phyloP scores from a whole-genome alignment of 2,113 vertebrate species.

The Butastur rufipennis region DNA sequence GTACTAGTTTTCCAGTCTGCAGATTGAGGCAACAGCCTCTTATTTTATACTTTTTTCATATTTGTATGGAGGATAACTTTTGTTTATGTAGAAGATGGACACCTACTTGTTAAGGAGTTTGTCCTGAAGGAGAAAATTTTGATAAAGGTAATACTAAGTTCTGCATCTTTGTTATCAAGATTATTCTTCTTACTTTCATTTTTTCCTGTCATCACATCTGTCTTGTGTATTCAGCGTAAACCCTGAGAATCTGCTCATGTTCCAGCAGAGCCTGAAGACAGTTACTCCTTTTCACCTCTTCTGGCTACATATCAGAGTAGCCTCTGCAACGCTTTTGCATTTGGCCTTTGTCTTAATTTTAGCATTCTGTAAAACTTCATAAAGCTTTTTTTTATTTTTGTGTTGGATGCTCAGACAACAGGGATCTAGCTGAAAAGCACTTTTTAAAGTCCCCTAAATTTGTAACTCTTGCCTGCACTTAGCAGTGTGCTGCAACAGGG shows the following conservation, averaged over 20 bases:
- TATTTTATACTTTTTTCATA: neutral
- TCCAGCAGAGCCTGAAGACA: neutral
- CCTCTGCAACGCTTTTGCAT: neutral
- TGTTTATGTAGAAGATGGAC: neutral
- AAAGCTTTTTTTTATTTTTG: neutral
- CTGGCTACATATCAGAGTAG: neutral
- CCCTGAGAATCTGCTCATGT: neutral
- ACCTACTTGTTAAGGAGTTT: neutral
- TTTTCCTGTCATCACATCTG: neutral
- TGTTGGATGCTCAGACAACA: neutral
- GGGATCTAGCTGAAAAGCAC: neutral
- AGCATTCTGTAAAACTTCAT: neutral
- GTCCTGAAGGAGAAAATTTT: neutral
- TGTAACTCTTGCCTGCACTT: neutral
- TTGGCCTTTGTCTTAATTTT: neutral
- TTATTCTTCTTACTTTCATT: neutral
- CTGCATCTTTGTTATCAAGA: neutral
- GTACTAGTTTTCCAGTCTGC: neutral
- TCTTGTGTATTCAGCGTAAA: neutral
- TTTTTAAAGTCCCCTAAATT: neutral
- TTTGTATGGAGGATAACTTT: neutral
- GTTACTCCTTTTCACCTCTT: neutral
- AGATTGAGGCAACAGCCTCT: neutral
- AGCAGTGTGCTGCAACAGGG: rapidly evolving
- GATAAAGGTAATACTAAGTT: neutral